A percentile compares a stretch with the other conserved stretches of the same genome.
Conservation (phyloP, 2,113 vertebrate species). For the Silurus asotus region DNA sequence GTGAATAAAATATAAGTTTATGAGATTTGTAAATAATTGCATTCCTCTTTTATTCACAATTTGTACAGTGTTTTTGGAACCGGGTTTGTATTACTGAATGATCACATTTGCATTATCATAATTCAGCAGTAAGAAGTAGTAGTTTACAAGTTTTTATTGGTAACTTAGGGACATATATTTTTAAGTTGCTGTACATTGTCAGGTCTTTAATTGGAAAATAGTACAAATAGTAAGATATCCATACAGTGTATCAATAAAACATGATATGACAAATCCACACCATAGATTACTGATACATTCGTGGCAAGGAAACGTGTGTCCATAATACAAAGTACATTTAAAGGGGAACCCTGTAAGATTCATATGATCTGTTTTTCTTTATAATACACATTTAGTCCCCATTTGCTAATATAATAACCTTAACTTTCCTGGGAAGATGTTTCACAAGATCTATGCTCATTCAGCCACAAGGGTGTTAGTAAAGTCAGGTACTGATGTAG, state of each 20-base stretch:
- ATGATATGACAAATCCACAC: background rate
- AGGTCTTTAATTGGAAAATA: constrained; percentile 48
- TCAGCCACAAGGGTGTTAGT: too few species aligned
- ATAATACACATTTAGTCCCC: too few species aligned
- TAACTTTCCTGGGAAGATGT: too few species aligned
- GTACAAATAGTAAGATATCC: background rate
- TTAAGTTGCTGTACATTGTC: constrained; percentile 45
- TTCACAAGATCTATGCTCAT: too few species aligned
- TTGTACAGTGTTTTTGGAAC: too few species aligned
- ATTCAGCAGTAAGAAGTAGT: background rate
- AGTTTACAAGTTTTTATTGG: constrained; percentile 53
- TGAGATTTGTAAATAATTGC: too few species aligned
- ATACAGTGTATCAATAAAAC: constrained; percentile 19
- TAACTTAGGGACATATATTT: constrained; percentile 37
- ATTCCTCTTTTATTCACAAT: too few species aligned
- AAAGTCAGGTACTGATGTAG: too few species aligned
- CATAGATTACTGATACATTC: background rate
- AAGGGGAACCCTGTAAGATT: background rate
- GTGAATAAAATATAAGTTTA: too few species aligned
- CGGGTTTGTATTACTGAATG: too few species aligned
- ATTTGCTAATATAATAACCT: too few species aligned
- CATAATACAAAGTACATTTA: background rate
- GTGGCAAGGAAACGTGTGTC: background rate
- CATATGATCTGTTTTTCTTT: too few species aligned
- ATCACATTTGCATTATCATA: background rate